Evolutionary conservation across 2,113 vertebrate species (phyloP), one percentile per base, ranked within the genome.

Genomic region (Petaurus breviceps): DNA sequence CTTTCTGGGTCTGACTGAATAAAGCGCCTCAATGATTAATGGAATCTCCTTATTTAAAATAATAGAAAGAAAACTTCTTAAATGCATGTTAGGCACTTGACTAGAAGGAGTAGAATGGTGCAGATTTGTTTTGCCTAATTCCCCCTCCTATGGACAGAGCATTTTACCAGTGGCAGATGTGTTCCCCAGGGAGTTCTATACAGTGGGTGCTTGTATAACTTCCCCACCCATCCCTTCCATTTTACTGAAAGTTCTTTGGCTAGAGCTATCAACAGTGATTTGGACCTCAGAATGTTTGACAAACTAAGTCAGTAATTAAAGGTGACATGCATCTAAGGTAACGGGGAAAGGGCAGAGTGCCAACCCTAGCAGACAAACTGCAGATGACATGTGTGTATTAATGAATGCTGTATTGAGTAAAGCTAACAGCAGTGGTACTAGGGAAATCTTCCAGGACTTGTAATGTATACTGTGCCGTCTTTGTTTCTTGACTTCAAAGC

Each of bases 301-400:
- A 94, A 96, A 95, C 92, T 37, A 97, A 8, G 22, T 93, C 23
- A 3, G 24, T 96, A 97, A 98, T 97, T 95, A 97, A 96, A 97
- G 54, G 89, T 47, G 93, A 9, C 77, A 97, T 53, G n/a, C 8
- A 1, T 50, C 52, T 94, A 93, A 93, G 90, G 47, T 54, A 95
- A 57, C 91, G 68, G n/a, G 12, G 26, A 94, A 47, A 51, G 11
- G 19, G 14, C 8, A 94, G 97, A 96, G 12, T 61, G 23, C 25
- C 93, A 96, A 94, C 84, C 77, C 50, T 52, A 91, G 95, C 92
- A 90, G 91, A 84, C 28, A 96, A 97, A 97, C 52, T 92, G 11
- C 92, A 50, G 28, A 49, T 96, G 68, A 95, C 31, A 6, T 49
- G 0, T 49, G 37, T 90, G 50, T 8, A 90, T 92, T 96, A 94